phyloP scores from a whole-genome alignment of 1,140 invertebrate species.

The Meloidogyne exigua region DNA sequence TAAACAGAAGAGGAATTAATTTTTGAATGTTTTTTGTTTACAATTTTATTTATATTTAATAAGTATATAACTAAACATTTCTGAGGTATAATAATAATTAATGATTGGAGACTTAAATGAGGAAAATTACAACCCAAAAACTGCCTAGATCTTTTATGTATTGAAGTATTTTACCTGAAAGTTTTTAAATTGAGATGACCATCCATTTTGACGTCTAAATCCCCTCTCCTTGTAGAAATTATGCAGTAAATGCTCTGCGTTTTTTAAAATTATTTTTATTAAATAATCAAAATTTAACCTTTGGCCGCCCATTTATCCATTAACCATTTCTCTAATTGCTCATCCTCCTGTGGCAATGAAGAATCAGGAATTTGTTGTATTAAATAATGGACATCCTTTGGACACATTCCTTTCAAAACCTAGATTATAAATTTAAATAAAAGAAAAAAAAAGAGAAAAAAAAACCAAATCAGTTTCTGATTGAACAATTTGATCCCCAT shows the following conservation, averaged over 20 bases:
- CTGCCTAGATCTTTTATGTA: no score
- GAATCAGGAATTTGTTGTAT: slow-evolving; percentile 70
- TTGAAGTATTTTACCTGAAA: slow-evolving; percentile 25
- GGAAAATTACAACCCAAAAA: no score
- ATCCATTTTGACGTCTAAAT: slow-evolving; percentile 12
- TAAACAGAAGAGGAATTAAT: no score
- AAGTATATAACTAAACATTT: no score
- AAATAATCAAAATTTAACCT: slow-evolving; percentile 71
- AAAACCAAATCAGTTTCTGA: slow-evolving; percentile 72
- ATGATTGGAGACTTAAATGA: no score
- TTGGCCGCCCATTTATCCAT: slow-evolving; percentile 74
- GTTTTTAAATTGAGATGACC: slow-evolving; percentile 7
- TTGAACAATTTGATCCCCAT: slow-evolving; percentile 73
- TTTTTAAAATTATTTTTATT: slow-evolving; percentile 21
- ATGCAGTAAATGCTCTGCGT: neutral
- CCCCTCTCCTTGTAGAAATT: slow-evolving; percentile 23
- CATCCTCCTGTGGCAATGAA: slow-evolving; percentile 65
- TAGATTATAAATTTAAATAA: slow-evolving; percentile 21
- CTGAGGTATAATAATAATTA: no score
- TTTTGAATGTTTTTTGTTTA: no score
- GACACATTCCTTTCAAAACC: slow-evolving; percentile 69
- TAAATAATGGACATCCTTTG: slow-evolving; percentile 75
- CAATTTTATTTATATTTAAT: no score
- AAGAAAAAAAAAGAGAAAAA: slow-evolving; percentile 33
- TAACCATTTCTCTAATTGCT: slow-evolving; percentile 71